Base-by-base conservation (phyloP, 2,888 invertebrate genomes). In the Calliopum simillimum region DNA sequence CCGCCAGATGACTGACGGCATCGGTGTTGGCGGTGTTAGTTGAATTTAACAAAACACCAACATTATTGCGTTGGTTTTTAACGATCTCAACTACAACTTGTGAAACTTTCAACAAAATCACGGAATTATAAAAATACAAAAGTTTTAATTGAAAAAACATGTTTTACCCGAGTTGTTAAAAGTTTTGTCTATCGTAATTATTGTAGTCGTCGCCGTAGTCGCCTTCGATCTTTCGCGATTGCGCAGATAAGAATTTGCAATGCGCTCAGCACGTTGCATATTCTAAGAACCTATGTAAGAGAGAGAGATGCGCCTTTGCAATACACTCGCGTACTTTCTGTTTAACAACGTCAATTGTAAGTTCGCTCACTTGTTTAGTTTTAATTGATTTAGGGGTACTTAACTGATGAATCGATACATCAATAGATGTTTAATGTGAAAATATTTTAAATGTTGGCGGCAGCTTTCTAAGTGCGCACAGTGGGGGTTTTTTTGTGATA, bases 71-170 rank as follows among this genome's bases (percentile, higher is more conserved):
- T 33, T 33, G 33, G 33, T 8, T 33, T 8, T 33, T 8, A 33
- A 4, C 33, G 8, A 33, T 14, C 12, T n/a, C 21, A 41, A 13
- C 61, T 19, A 8, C 33, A 33, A 4, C n/a, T n/a, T 8, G 33
- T 33, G 33, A 33, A 8, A 33, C 33, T 61, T 21, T 3, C 21
- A 21, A 11, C 44, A 44, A 33, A 33, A 33, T 33, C 33, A 33
- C 33, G 33, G 33, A 33, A 33, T 33, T 33, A 33, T 33, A 33
- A 8, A 33, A 53, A 51, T 51, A 25, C 51, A 65, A 59, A 51
- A 56, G 68, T 81, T 80, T 80, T 81, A 82, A 81, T 81, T 81
- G 80, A 81, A 81, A 2, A 82, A 82, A 80, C 82, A 79, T 81
- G 80, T 82, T 81, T 80, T 82, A 82, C 77, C 80, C 80, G 77